phyloP scores from a whole-genome alignment of 1,140 invertebrate genomes.

The Polypedilum vanderplanki region DNA sequence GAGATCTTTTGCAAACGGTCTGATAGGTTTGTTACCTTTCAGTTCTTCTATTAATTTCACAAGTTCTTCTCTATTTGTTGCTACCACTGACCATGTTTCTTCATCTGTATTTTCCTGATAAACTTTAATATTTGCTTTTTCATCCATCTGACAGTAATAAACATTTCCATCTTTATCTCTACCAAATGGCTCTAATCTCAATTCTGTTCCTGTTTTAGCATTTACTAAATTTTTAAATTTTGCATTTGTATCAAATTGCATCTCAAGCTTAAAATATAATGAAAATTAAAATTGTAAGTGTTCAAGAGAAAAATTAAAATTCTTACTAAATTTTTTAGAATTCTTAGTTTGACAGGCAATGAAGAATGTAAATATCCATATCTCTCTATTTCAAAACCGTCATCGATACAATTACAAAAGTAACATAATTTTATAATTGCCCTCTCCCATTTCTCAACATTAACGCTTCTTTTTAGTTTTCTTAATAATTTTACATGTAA shows the following conservation, averaged over 20 bases:
- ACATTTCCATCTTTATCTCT: constrained; percentile 79
- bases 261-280: constrained; percentile 55
- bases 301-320: no score
- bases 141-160: constrained; percentile 91
- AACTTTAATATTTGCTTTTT: constrained; percentile 78
- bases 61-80: constrained; percentile 71
- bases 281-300: no score
- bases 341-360: constrained; percentile 74
- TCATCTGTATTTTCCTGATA: constrained; percentile 94
- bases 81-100: constrained; percentile 89
- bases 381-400: constrained; percentile 93
- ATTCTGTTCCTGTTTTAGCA: constrained; percentile 64
- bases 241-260: constrained; percentile 88
- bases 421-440: constrained; percentile 86
- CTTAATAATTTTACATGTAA: constrained; percentile 83
- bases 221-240: constrained; percentile 93
- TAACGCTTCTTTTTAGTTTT: constrained; percentile 75
- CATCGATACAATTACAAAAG: constrained; percentile 71
- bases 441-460: constrained; percentile 84
- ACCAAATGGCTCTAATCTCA: constrained; percentile 81
- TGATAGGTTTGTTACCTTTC: constrained; percentile 57
- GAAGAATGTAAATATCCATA: constrained; percentile 93
- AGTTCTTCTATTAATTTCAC: constrained; percentile 65
- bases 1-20: constrained; percentile 49
- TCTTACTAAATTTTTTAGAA: constrained; percentile 71